phyloP scores from a whole-genome alignment of 37 sponge, comb jelly and placozoan species.

The Agelas oroides region DNA sequence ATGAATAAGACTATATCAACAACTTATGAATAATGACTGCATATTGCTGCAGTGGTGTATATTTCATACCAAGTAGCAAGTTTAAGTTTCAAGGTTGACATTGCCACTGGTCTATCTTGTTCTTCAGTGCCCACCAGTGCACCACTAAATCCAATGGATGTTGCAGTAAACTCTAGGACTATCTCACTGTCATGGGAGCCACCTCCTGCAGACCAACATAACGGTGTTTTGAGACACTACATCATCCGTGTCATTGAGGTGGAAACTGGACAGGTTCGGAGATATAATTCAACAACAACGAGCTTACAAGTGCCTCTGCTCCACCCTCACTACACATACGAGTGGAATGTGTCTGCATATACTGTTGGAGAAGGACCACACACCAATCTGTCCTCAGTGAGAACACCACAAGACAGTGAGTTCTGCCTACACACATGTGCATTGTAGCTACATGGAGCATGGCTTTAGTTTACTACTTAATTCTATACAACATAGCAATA shows the following conservation, averaged over 20 bases:
- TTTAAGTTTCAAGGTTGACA: no score
- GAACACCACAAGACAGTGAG: neutral
- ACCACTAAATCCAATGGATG: neutral
- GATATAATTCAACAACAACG: neutral
- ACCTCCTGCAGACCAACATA: constrained; percentile 13
- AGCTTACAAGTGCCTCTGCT: neutral
- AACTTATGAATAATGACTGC: no score
- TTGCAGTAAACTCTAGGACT: neutral
- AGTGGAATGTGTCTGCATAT: neutral
- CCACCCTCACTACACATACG: constrained; percentile 14
- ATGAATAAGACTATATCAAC: no score
- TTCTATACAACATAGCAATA: no score
- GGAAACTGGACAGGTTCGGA: neutral
- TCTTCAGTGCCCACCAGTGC: neutral
- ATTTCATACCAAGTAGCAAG: no score
- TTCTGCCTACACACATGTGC: neutral
- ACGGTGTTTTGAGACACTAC: constrained; percentile 29
- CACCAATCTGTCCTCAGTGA: neutral
- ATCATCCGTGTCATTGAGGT: constrained; percentile 5
- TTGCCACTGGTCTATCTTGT: no score
- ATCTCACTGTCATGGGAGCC: constrained; percentile 21
- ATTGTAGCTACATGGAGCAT: neutral
- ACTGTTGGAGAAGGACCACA: constrained; percentile 7
- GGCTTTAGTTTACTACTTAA: no score
- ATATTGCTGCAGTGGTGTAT: no score